These are phyloP conservation scores for Glossosoma conforme DNA, from an alignment of 1,140 invertebrate species.

Conservation along the genomic window DNA sequence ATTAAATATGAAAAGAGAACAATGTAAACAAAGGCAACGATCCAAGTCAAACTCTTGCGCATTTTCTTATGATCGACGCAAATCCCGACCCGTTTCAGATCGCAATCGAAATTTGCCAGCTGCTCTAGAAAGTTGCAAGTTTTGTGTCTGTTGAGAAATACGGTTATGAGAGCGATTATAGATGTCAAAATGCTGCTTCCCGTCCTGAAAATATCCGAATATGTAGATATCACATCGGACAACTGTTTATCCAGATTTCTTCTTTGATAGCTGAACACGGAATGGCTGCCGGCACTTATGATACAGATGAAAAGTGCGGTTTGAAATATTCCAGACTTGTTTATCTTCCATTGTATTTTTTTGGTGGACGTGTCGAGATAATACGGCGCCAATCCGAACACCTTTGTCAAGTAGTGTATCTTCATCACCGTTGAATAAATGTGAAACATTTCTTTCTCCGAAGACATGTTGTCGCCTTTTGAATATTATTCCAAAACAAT, in stretches of 20 bases:
- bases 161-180: neutral
- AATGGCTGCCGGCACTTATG: neutral
- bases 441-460: no score
- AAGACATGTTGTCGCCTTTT: no score
- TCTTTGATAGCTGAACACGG: constrained; percentile 11
- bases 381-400: constrained; percentile 20
- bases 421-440: neutral
- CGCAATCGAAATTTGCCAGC: constrained; percentile 14
- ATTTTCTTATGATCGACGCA: constrained; percentile 3
- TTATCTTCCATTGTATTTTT: constrained; percentile 1
- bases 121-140: constrained; percentile 9
- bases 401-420: constrained; percentile 7
- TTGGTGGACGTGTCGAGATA: neutral
- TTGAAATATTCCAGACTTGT: constrained; percentile 4
- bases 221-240: constrained; percentile 11
- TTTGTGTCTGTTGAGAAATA: constrained; percentile 5
- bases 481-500: no score
- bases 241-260: neutral
- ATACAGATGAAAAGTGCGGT: neutral
- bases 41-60: neutral
- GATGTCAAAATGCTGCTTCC: constrained; percentile 2
- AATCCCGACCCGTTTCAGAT: constrained; percentile 14
- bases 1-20: neutral
- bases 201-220: constrained; percentile 20
- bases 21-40: neutral